A percentile compares a stretch with the other conserved stretches of the same genome.
Conservation (phyloP, 2,888 invertebrate species). For the Brenthis hecate region DNA sequence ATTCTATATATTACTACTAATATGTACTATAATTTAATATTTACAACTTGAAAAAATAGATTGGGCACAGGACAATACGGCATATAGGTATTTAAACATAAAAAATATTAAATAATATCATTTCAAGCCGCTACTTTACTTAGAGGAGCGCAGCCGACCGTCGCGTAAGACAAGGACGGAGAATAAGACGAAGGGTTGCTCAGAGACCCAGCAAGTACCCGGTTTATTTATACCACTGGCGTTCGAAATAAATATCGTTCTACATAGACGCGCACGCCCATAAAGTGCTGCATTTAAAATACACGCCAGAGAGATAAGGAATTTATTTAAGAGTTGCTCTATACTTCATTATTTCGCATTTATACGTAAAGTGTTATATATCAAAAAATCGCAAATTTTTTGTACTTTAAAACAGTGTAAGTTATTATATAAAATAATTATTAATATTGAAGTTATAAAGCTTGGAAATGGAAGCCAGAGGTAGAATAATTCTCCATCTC, state of each 20-base stretch:
- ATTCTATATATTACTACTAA: too few relatives aligned
- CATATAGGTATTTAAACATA: too few relatives aligned
- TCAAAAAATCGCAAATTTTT: slow-evolving; percentile 72
- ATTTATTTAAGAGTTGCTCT: slow-evolving; percentile 64
- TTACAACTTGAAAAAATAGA: too few relatives aligned
- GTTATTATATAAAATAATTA: slow-evolving; percentile 25
- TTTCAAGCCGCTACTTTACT: slow-evolving; percentile 50
- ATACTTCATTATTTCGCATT: slow-evolving; percentile 36
- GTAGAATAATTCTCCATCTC: slow-evolving; percentile 76
- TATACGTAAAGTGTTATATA: slow-evolving; percentile 42
- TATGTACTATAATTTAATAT: too few relatives aligned
- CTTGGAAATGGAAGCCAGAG: slow-evolving; percentile 67
- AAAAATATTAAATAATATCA: neutral
- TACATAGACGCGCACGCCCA: slow-evolving; percentile 71
- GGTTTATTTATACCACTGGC: slow-evolving; percentile 55
- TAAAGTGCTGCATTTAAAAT: slow-evolving; percentile 81
- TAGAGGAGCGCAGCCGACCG: slow-evolving; percentile 78
- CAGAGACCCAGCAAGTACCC: slow-evolving; percentile 72
- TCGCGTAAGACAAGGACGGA: slow-evolving; percentile 81
- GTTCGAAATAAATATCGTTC: slow-evolving; percentile 59
- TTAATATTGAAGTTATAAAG: slow-evolving; percentile 48
- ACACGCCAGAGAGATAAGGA: slow-evolving; percentile 79
- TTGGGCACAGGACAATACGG: too few relatives aligned
- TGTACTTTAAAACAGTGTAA: slow-evolving; percentile 50
- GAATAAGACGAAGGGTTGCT: slow-evolving; percentile 84